Base-by-base conservation (phyloP, 2,888 invertebrate species). In the Scaptomyza reducta region DNA sequence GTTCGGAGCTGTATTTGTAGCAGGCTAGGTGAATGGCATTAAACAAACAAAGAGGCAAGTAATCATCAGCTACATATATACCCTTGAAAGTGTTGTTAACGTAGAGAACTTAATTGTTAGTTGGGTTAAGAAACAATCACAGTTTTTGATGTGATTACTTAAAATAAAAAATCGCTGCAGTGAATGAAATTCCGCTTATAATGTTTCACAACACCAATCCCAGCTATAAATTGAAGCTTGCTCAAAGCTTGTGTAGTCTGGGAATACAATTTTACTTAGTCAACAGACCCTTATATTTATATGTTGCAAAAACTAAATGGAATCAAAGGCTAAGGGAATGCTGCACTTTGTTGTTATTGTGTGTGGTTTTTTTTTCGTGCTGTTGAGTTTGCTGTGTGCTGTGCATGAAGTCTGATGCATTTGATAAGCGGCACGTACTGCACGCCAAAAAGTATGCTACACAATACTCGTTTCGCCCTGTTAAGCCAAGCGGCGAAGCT, bases 371-470 rank as follows among this genome's bases (percentile, higher is more conserved):
- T 42, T 6, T 27, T 27, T 9, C 10, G 1, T 31, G 6, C 6
- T 31, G 31, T 31, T 31, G 10, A 22, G 46, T 56, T 66, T 68
- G 69, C 62, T 33, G 62, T 33, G 58, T 69, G 77, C 64, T 67
- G 51, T 55, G 66, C 70, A 69, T 57, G 70, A 71, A 76, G 79
- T 85, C 79, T 70, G 79, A 73, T 80, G 79, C 80, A 77, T 85
- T 85, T 83, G 83, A 87, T 81, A 87, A 86, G 85, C 75, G 79
- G 71, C 86, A 86, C 86, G 87, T 87, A 77, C 81, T 57, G 42
- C 74, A 73, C 72, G 74, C 80, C 82, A 85, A 70, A 77, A 77
- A 79, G 47, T 74, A 55, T 74, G 74, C 72, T 45, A 68, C 57
- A 70, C 62, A 70, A 77, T 74, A 63, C 62, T 63, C 62, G 51